Conservation (phyloP, 53 echinoderm and acorn worm species). For the Astropecten irregularis region DNA sequence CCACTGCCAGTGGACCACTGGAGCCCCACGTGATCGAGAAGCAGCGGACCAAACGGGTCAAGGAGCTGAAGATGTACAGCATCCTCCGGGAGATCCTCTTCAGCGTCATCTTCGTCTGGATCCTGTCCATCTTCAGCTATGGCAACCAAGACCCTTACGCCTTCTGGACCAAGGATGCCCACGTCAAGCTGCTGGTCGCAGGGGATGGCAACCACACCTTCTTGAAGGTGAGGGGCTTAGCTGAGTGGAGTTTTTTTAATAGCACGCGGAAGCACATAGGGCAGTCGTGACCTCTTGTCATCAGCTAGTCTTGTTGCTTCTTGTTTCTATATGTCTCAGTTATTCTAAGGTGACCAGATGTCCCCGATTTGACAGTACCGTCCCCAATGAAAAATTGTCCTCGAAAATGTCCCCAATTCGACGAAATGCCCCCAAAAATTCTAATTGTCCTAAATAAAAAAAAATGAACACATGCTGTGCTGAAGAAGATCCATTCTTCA, state of each 20-base stretch:
- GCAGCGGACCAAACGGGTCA: conserved; percentile 74
- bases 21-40: conserved; percentile 71
- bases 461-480: no score
- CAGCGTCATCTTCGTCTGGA: conserved; percentile 82
- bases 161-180: conserved; percentile 74
- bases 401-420: no score
- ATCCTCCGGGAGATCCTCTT: conserved; percentile 92
- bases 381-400: no score
- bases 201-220: conserved; percentile 69
- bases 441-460: no score
- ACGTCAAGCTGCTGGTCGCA: conserved; percentile 67
- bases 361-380: no score
- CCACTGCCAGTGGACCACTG: conserved; percentile 55
- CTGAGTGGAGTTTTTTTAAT: background rate
- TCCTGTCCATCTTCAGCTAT: conserved; percentile 85
- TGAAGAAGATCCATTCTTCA: no score
- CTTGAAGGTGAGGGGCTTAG: conserved; percentile 67
- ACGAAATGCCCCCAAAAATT: no score
- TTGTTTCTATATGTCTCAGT: no score
- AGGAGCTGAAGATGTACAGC: conserved; percentile 89
- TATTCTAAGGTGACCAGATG: no score
- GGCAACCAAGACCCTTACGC: conserved; percentile 78
- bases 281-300: no score
- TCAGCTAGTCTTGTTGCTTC: no score
- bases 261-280: no score